Evolutionary conservation across 53 echinoderm and acorn worm genomes (phyloP).

Genomic region (Paelopatides confundens): DNA sequence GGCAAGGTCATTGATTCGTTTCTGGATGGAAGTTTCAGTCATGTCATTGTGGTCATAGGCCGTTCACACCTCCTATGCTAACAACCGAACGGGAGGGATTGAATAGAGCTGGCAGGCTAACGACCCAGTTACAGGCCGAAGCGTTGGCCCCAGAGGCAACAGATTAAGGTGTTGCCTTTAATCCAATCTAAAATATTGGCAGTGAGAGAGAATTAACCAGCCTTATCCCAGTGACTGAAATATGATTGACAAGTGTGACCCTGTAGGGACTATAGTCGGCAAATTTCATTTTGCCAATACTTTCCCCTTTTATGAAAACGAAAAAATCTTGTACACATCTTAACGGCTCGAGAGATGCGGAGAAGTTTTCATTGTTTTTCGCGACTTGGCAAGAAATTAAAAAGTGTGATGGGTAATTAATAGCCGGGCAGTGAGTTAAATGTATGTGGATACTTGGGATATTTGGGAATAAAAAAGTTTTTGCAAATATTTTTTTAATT

Average conservation of each 20-base stretch:
- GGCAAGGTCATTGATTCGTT: slow-evolving; percentile 15
- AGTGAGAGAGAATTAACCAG: slow-evolving; percentile 21
- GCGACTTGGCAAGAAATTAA: neutral
- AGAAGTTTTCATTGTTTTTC: no score
- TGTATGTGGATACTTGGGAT: no score
- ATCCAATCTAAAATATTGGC: slow-evolving; percentile 45
- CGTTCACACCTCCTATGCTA: slow-evolving; percentile 24
- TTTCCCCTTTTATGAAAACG: no score
- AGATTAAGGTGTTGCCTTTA: slow-evolving; percentile 34
- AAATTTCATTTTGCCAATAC: slow-evolving; percentile 2
- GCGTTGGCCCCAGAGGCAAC: slow-evolving; percentile 8
- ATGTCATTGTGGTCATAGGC: slow-evolving; percentile 34
- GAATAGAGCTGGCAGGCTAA: slow-evolving; percentile 27
- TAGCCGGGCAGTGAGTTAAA: neutral
- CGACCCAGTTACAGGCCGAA: slow-evolving; percentile 25
- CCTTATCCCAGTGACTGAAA: slow-evolving; percentile 17
- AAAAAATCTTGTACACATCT: neutral
- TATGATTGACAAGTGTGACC: slow-evolving; percentile 29
- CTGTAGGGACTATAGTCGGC: slow-evolving; percentile 3
- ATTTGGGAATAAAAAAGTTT: no score
- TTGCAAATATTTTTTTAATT: no score
- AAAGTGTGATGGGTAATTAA: slow-evolving; percentile 12
- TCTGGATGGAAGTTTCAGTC: neutral
- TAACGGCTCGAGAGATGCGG: no score
- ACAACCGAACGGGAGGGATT: neutral